Percentiles rank a stretch among this genome's conserved stretches.
phyloP scores from a whole-genome alignment of 2,113 vertebrate species.

The Atlantisia rogersi region DNA sequence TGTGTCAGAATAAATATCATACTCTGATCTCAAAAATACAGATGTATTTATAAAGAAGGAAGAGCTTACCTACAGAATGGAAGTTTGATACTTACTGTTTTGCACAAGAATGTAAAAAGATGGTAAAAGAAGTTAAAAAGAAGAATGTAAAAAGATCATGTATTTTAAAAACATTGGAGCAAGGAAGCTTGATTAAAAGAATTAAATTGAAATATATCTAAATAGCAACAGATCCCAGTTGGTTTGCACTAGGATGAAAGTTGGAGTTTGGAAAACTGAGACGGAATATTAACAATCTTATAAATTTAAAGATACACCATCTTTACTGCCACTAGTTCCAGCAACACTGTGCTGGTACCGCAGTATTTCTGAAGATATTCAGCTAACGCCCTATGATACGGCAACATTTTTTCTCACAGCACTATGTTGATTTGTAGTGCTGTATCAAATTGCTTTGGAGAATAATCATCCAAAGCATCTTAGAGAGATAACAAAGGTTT shows the following conservation, averaged over 20 bases:
- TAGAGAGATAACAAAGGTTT: not conserved
- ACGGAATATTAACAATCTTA: not conserved
- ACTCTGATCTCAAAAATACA: not conserved
- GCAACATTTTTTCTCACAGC: not conserved
- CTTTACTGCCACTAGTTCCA: not conserved
- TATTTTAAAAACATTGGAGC: not conserved
- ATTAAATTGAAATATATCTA: not conserved
- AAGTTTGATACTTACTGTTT: not conserved
- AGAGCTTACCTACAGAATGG: not conserved
- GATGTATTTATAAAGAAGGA: not conserved
- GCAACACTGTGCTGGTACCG: not conserved
- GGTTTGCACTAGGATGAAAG: not conserved
- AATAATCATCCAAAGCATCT: not conserved
- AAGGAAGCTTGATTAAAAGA: not conserved
- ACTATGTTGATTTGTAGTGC: not conserved
- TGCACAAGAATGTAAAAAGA: not conserved
- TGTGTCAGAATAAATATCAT: not conserved
- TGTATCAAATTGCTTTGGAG: not conserved
- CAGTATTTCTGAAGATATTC: not conserved
- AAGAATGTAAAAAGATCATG: not conserved
- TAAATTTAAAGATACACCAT: not conserved
- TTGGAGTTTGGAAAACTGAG: not conserved
- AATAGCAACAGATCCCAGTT: not conserved
- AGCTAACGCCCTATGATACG: not conserved
- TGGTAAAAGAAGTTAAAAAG: too few relatives aligned